Conservation (phyloP, 2,888 invertebrate genomes). For the Luffia ferchaultella region DNA sequence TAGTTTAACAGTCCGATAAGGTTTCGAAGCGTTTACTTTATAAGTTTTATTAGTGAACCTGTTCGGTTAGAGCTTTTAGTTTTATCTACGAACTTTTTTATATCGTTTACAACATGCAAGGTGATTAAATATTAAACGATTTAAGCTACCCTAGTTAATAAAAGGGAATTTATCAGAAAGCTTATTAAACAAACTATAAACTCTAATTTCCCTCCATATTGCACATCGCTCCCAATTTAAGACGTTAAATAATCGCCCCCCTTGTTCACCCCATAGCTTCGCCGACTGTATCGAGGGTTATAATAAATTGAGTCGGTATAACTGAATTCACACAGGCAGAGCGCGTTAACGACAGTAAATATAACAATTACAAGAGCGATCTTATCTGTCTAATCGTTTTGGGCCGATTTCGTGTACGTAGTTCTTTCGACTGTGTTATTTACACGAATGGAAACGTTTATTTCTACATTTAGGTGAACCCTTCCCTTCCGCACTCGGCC, state of each 20-base stretch:
- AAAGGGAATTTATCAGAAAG: too few relatives aligned
- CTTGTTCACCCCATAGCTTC: constrained; percentile 6
- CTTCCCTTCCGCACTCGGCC: not conserved
- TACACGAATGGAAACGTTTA: constrained; percentile 28
- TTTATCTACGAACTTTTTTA: too few relatives aligned
- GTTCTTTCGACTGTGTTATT: constrained; percentile 18
- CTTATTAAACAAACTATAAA: too few relatives aligned
- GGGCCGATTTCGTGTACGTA: constrained; percentile 30
- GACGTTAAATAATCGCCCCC: not conserved
- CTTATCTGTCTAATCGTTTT: constrained; percentile 45
- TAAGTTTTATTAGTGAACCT: not conserved
- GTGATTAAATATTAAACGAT: too few relatives aligned
- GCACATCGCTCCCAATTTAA: not conserved
- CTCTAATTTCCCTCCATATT: too few relatives aligned
- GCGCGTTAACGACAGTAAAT: constrained; percentile 42
- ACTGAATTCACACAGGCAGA: constrained; percentile 25
- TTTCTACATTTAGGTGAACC: constrained; percentile 19
- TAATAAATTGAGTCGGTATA: constrained; percentile 37
- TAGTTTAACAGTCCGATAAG: not conserved
- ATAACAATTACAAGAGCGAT: constrained; percentile 40
- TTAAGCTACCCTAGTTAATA: too few relatives aligned
- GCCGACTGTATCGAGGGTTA: constrained; percentile 21
- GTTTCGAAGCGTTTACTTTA: not conserved
- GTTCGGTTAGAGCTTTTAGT: too few relatives aligned
- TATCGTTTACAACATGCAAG: too few relatives aligned